phyloP scores from a whole-genome alignment of 2,888 invertebrate genomes.

The Lycophotia porphyrea region DNA sequence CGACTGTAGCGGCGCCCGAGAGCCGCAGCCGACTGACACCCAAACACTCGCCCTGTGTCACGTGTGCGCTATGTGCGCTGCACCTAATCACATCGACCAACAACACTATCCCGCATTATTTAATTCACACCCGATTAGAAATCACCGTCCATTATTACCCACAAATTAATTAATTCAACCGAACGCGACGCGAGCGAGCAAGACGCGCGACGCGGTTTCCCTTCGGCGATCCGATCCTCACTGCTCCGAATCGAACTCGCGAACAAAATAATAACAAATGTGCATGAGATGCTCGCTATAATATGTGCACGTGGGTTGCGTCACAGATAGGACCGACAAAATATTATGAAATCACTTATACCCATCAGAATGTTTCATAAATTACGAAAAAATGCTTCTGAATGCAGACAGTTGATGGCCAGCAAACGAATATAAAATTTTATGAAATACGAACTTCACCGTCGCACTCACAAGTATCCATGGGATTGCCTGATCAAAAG shows the following conservation, averaged over 20 bases:
- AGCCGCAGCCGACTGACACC: slow-evolving; percentile 86
- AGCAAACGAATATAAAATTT: slow-evolving; percentile 83
- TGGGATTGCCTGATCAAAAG: slow-evolving; percentile 76
- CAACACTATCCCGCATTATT: slow-evolving; percentile 82
- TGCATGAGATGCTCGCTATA: slow-evolving; percentile 90
- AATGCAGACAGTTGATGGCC: slow-evolving; percentile 79
- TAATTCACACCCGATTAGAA: slow-evolving; percentile 79
- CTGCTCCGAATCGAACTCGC: slow-evolving; percentile 91
- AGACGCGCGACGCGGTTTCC: slow-evolving; percentile 84
- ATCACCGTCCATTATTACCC: slow-evolving; percentile 79
- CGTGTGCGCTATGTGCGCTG: slow-evolving; percentile 83
- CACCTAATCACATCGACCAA: slow-evolving; percentile 76
- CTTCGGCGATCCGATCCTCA: slow-evolving; percentile 83
- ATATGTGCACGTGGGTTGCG: slow-evolving; percentile 89
- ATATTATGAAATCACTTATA: slow-evolving; percentile 77
- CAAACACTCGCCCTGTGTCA: slow-evolving; percentile 87
- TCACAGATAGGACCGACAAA: slow-evolving; percentile 81
- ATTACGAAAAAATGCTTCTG: slow-evolving; percentile 78
- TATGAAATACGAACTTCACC: slow-evolving; percentile 85
- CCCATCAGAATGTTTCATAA: slow-evolving; percentile 74
- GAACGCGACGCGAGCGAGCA: slow-evolving; percentile 80
- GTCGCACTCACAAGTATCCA: slow-evolving; percentile 82
- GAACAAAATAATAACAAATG: slow-evolving; percentile 94
- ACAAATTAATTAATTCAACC: slow-evolving; percentile 77
- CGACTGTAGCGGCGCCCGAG: slow-evolving; percentile 83